Evolutionary conservation across 2,888 invertebrate species (phyloP).

Genomic region (Trichacis sp.): DNA sequence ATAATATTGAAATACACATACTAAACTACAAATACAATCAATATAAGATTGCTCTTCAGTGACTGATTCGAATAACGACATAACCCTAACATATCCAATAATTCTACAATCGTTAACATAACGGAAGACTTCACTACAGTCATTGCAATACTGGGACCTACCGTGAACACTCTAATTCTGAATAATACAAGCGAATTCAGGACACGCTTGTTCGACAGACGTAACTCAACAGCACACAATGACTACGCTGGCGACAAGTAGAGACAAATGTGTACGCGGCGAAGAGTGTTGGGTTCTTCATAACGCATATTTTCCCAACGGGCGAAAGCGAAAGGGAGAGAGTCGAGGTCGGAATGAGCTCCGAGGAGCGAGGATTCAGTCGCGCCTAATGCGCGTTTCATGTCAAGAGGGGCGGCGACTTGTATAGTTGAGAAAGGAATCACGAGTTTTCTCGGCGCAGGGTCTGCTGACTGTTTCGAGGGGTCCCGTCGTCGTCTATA

Average conservation of each 20-base stretch:
- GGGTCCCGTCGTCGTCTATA: constrained; percentile 25
- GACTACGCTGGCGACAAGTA: constrained; percentile 35
- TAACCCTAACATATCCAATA: too few relatives aligned
- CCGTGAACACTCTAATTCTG: constrained; percentile 13
- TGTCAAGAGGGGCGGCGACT: constrained; percentile 59
- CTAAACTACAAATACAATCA: too few relatives aligned
- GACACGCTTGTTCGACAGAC: constrained; percentile 40
- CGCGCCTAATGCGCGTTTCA: constrained; percentile 66
- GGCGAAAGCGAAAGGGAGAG: constrained; percentile 26
- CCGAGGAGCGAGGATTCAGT: constrained; percentile 56
- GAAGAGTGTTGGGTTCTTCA: constrained; percentile 34
- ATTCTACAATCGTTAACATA: too few relatives aligned
- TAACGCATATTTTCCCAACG: constrained; percentile 42
- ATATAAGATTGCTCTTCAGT: too few relatives aligned
- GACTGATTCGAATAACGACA: too few relatives aligned
- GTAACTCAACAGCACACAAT: constrained; percentile 14
- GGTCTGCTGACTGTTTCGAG: constrained; percentile 36
- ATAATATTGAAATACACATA: too few relatives aligned
- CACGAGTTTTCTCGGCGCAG: constrained; percentile 33
- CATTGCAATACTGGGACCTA: not conserved
- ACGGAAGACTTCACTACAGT: too few relatives aligned
- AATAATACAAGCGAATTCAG: constrained; percentile 40
- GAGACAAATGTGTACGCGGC: constrained; percentile 39
- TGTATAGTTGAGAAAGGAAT: constrained; percentile 50
- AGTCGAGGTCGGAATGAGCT: constrained; percentile 47